phyloP scores from a whole-genome alignment of 1,140 invertebrate genomes.

The Tetranychus urticae region DNA sequence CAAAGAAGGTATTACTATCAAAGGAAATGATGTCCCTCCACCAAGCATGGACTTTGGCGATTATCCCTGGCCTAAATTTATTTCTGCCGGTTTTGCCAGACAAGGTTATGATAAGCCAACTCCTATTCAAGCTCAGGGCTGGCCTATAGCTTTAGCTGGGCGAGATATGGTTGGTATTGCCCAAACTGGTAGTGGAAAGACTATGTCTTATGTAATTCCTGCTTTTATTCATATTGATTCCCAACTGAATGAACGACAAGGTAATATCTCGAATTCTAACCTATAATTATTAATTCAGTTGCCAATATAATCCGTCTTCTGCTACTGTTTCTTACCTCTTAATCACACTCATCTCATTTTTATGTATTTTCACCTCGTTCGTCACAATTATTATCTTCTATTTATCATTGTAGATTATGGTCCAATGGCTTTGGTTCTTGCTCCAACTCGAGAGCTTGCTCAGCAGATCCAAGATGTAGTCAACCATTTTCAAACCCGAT shows the following conservation, averaged over 20 bases:
- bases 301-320: too few relatives aligned
- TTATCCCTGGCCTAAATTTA: slow-evolving; percentile 34
- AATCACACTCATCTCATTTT: background rate
- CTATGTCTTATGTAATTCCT: slow-evolving; percentile 41
- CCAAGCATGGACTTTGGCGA: background rate
- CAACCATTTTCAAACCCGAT: slow-evolving; percentile 63
- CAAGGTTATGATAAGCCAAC: slow-evolving; percentile 48
- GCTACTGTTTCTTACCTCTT: background rate
- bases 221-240: slow-evolving; percentile 76
- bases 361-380: background rate
- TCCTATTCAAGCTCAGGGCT: slow-evolving; percentile 65
- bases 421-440: slow-evolving; percentile 39
- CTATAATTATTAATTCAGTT: too few relatives aligned
- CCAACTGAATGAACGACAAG: slow-evolving; percentile 34
- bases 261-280: too few relatives aligned
- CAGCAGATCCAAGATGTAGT: slow-evolving; percentile 89
- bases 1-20: background rate
- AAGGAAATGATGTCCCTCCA: background rate
- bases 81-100: slow-evolving; percentile 19
- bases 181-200: slow-evolving; percentile 70
- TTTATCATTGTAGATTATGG: slow-evolving; percentile 19
- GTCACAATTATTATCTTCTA: background rate
- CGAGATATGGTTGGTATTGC: slow-evolving; percentile 76
- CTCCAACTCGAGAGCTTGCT: slow-evolving; percentile 80
- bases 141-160: slow-evolving; percentile 80